phyloP scores from a whole-genome alignment of 2,797 vertebrate species.

The Simalia tracyae region DNA sequence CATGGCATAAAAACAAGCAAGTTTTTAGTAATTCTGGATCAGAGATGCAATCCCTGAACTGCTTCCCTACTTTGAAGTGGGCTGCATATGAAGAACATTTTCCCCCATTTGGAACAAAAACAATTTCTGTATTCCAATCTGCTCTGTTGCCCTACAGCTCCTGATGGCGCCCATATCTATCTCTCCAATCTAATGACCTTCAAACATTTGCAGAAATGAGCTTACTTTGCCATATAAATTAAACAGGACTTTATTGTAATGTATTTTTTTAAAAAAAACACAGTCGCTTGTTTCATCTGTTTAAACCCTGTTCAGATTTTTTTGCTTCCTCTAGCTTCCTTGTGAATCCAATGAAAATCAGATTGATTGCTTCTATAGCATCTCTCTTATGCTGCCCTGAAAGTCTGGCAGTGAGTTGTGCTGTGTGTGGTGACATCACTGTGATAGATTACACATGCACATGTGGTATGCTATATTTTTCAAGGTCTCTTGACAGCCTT shows the following conservation, averaged over 20 bases:
- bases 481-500: slow-evolving; percentile 43
- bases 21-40: background rate
- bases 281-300: slow-evolving; percentile 12
- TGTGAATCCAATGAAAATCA: slow-evolving; percentile 15
- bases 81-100: background rate
- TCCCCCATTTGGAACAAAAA: background rate
- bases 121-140: background rate
- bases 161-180: background rate
- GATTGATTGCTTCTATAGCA: slow-evolving; percentile 27
- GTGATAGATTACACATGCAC: slow-evolving; percentile 36
- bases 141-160: background rate
- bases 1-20: background rate
- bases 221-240: slow-evolving; percentile 12
- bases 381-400: slow-evolving; percentile 17
- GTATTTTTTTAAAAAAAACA: background rate
- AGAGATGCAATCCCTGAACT: background rate
- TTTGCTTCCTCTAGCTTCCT: background rate
- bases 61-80: background rate
- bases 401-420: slow-evolving; percentile 22
- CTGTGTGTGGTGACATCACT: slow-evolving; percentile 17
- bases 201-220: background rate
- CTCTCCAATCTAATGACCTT: background rate
- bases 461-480: slow-evolving; percentile 47
- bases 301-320: background rate
- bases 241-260: slow-evolving; percentile 9